Conservation (phyloP, 2,113 vertebrate genomes). For the Lepus americanus region DNA sequence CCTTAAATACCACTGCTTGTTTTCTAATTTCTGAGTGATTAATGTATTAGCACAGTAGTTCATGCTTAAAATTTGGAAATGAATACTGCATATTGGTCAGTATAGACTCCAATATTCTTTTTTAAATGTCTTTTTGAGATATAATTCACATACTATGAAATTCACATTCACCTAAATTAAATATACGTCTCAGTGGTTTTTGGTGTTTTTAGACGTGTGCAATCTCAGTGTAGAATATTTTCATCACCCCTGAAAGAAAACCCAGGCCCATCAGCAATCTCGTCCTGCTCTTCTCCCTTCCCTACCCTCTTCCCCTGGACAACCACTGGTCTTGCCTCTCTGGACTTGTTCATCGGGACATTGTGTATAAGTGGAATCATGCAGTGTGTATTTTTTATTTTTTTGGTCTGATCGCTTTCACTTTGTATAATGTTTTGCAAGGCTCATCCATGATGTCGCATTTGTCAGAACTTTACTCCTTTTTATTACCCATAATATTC, state of each 20-base stretch:
- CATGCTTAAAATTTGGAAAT: conserved; percentile 26
- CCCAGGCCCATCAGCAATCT: background rate
- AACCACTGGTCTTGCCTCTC: background rate
- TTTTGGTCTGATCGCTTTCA: background rate
- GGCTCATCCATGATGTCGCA: background rate
- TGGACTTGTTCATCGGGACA: background rate
- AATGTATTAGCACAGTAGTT: background rate
- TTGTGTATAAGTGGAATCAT: background rate
- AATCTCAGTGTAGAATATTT: background rate
- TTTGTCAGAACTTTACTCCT: background rate
- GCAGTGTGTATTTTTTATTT: background rate
- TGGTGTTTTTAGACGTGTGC: background rate
- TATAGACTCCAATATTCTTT: background rate
- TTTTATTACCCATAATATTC: background rate
- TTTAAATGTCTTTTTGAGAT: background rate
- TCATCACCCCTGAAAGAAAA: background rate
- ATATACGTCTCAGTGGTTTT: background rate
- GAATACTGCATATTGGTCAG: background rate
- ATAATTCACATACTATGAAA: too few species aligned
- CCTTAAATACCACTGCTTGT: background rate
- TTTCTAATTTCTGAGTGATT: conserved; percentile 49
- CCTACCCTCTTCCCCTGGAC: too few species aligned
- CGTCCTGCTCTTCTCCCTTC: background rate
- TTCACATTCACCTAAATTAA: background rate
- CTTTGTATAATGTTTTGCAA: background rate